These are phyloP conservation scores for Urechis unicinctus DNA, from an alignment of 2,888 invertebrate species.

Conservation along the genomic window DNA sequence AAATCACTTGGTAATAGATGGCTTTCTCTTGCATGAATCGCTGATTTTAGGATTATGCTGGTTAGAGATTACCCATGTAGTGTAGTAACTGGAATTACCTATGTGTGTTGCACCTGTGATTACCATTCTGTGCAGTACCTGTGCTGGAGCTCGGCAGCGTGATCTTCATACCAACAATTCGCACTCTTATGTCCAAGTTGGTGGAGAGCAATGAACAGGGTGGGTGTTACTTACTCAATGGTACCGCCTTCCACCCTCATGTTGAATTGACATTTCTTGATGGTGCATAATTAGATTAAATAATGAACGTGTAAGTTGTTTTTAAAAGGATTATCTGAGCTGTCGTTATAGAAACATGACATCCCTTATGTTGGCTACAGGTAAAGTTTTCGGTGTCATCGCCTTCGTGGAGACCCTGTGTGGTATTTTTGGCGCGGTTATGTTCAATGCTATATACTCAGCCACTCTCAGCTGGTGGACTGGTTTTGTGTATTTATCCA, in stretches of 20 bases:
- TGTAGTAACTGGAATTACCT: no score
- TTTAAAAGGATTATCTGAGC: neutral
- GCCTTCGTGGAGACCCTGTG: conserved; percentile 10
- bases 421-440: conserved; percentile 4
- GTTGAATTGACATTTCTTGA: no score
- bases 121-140: neutral
- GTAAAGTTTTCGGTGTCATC: conserved; percentile 12
- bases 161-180: conserved; percentile 10
- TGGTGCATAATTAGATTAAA: no score
- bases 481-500: conserved; percentile 10
- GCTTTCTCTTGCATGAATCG: no score
- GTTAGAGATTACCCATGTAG: no score
- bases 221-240: neutral
- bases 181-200: conserved; percentile 9
- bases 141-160: neutral
- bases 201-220: conserved; percentile 13
- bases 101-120: no score
- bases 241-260: no score
- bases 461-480: conserved; percentile 6
- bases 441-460: conserved; percentile 13
- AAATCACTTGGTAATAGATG: no score
- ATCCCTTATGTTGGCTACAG: neutral
- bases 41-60: no score
- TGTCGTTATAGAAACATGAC: neutral
- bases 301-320: no score